Percentiles rank a stretch among this genome's conserved stretches.
phyloP scores from a whole-genome alignment of 35 echinoderm and acorn worm genomes.

The Lytechinus pictus region DNA sequence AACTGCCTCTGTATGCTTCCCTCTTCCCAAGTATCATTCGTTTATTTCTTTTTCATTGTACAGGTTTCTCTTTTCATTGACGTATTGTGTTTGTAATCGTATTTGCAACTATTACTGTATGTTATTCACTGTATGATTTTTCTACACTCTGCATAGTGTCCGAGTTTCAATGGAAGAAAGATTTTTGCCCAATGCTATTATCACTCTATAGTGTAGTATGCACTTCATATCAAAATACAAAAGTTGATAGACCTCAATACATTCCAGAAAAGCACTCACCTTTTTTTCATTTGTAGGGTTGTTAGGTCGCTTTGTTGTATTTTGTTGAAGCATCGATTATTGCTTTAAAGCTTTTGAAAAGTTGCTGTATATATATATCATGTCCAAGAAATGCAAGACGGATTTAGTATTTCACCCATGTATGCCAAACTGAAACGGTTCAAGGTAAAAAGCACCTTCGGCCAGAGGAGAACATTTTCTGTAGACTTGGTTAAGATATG shows the following conservation, averaged over 20 bases:
- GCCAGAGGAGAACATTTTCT: too few relatives aligned
- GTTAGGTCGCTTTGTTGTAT: neutral
- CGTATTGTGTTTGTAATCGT: neutral
- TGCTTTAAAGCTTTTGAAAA: neutral
- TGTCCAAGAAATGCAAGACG: neutral
- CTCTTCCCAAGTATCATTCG: neutral
- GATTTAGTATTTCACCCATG: neutral
- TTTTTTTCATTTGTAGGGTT: neutral
- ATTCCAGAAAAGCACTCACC: neutral
- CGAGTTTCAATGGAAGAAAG: neutral
- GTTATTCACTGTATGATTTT: neutral
- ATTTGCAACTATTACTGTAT: neutral
- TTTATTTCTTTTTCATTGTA: neutral
- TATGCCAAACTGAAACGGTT: too few relatives aligned
- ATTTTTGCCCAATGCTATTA: neutral
- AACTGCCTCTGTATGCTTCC: neutral
- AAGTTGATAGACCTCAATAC: neutral
- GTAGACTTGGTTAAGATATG: too few relatives aligned
- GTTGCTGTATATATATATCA: neutral
- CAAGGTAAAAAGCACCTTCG: too few relatives aligned
- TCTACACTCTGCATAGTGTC: neutral
- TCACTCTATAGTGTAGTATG: neutral
- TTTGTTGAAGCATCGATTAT: neutral
- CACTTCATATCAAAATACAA: neutral
- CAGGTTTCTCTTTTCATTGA: neutral